Evolutionary conservation across 2,113 vertebrate species (phyloP).

Genomic region (Pseudonaja textilis): DNA sequence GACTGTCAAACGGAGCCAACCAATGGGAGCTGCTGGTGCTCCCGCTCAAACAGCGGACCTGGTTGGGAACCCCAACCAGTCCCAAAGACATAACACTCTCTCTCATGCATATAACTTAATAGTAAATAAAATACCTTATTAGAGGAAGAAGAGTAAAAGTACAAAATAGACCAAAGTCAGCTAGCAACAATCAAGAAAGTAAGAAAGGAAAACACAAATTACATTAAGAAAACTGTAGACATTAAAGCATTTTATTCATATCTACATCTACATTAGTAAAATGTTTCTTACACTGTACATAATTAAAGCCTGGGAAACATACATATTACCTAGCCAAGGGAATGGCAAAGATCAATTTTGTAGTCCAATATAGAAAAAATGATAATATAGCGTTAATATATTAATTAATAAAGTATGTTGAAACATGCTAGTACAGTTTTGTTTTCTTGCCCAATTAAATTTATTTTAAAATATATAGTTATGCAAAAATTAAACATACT

Average conservation of each 20-base stretch:
- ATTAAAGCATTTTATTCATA: background rate
- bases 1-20: too few species aligned
- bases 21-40: too few species aligned
- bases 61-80: too few species aligned
- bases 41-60: too few species aligned
- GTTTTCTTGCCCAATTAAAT: background rate
- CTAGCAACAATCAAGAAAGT: background rate
- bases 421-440: background rate
- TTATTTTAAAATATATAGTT: constrained; percentile 26
- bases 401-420: background rate
- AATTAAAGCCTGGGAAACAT: background rate
- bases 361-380: background rate
- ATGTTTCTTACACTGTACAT: background rate
- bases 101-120: background rate
- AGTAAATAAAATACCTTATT: background rate
- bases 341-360: background rate
- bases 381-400: too few species aligned
- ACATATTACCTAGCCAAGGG: background rate
- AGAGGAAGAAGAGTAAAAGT: background rate
- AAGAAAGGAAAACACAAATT: background rate
- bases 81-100: too few species aligned
- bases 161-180: background rate
- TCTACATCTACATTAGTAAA: background rate
- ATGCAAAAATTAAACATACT: constrained; percentile 31
- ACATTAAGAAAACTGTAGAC: background rate